These are phyloP conservation scores for Haliaeetus leucogaster DNA, from an alignment of 2,113 vertebrate species.

Conservation along the genomic window DNA sequence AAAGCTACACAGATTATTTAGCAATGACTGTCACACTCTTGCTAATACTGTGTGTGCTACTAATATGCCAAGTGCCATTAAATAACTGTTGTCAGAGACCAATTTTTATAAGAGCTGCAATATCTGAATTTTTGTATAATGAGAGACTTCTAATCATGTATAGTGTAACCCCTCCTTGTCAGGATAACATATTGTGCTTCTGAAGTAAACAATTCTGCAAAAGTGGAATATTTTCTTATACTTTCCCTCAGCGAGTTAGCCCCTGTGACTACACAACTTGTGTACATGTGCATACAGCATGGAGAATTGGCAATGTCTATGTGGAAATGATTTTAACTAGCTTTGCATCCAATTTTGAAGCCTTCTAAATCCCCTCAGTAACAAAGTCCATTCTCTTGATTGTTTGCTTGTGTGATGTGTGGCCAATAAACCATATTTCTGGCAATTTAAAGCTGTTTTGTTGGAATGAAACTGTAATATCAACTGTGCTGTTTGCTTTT, in stretches of 20 bases:
- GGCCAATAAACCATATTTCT: constrained; percentile 23
- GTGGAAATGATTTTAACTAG: background rate
- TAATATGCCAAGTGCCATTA: background rate
- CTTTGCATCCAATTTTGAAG: constrained; percentile 4
- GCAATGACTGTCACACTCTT: background rate
- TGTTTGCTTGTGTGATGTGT: background rate
- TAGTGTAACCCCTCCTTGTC: background rate
- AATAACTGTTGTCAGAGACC: background rate
- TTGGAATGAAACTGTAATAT: background rate
- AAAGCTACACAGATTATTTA: constrained; percentile 1
- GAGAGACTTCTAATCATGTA: background rate
- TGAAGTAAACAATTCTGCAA: background rate
- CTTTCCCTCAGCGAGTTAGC: background rate
- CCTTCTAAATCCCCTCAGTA: background rate
- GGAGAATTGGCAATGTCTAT: background rate
- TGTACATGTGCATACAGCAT: background rate
- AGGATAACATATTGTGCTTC: background rate
- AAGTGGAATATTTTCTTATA: background rate
- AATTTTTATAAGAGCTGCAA: background rate
- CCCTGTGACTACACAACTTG: background rate
- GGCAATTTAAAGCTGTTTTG: background rate
- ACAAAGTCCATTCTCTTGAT: constrained; percentile 18
- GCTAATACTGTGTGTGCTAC: background rate
- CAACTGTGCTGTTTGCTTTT: background rate
- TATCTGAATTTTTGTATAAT: background rate